phyloP scores from a whole-genome alignment of 2,113 vertebrate species.

The Aramus guarauna region DNA sequence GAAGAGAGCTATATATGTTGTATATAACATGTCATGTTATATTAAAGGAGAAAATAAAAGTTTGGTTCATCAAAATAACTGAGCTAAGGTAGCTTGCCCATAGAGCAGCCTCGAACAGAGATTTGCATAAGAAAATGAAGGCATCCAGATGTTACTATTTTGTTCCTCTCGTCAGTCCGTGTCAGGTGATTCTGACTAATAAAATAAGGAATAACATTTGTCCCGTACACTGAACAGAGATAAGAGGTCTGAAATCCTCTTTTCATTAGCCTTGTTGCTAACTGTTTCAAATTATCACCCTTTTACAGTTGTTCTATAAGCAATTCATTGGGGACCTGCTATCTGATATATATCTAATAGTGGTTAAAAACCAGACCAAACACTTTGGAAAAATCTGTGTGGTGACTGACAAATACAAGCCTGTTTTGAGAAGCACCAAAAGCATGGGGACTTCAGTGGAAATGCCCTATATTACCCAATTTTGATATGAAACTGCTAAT shows the following conservation, averaged over 20 bases:
- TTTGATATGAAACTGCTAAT: background rate
- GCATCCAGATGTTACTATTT: background rate
- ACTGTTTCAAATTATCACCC: background rate
- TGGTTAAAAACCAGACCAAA: background rate
- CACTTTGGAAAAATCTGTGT: background rate
- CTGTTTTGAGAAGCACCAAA: background rate
- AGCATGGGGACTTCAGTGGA: background rate
- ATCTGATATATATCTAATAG: background rate
- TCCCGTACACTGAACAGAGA: background rate
- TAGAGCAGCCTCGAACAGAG: background rate
- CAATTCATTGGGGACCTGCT: background rate
- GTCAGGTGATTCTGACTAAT: constrained; percentile 16
- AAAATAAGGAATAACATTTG: background rate
- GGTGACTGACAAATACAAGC: background rate
- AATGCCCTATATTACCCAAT: background rate
- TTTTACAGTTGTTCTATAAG: background rate
- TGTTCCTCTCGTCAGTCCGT: background rate
- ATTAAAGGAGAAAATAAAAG: background rate
- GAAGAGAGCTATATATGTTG: background rate
- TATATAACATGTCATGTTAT: background rate
- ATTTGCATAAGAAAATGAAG: background rate
- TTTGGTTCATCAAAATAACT: background rate
- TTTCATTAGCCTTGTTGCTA: background rate
- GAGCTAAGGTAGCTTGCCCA: background rate
- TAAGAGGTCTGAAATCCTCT: background rate